Base-by-base conservation (phyloP, 2,888 invertebrate species). In the Phyllotreta cruciferae region DNA sequence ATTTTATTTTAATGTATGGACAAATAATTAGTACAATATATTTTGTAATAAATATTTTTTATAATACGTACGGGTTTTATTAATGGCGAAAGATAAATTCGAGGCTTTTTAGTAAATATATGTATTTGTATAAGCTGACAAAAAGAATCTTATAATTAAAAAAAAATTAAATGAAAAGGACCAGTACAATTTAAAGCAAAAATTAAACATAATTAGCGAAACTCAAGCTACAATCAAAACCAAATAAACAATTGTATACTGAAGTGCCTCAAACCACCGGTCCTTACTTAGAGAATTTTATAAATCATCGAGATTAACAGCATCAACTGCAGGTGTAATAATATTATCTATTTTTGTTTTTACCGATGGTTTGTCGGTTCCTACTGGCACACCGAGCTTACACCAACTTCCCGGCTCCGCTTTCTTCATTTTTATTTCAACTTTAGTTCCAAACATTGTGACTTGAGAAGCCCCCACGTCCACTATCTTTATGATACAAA, bases 351-450 rank as follows among this genome's bases (percentile, higher is more conserved):
- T 75, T 42, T 78, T 68, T 36, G 66, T 68, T 58, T 75, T 79
- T 35, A 10, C 41, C 10, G 57, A 57, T 57, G 56, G 36, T n/a
- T 64, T 65, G 61, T 65, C 58, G 37, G 54, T 36, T 9, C 60
- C 60, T 14, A 56, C 35, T 37, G 89, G 88, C 69, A 90, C 86
- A 74, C 91, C 88, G 34, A 97, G 80, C 71, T 88, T 88, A 7
- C 86, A 78, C 98, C 98, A 98, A 10, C 88, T 87, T 1, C 92
- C 90, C 0, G 91, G 87, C 74, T 94, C 94, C 0, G 88, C 90
- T 82, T 98, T 98, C 71, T 88, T 90, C 76, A 98, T 80, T 76
- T 91, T 94, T 24, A 98, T 90, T 83, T 98, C 98, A 36, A 97
- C 88, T 86, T 98, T 98, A 9, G 94, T 90, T 9, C 91, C 90